Evolutionary conservation across 2,797 vertebrate genomes (phyloP).

Genomic region (Propithecus perrieri): DNA sequence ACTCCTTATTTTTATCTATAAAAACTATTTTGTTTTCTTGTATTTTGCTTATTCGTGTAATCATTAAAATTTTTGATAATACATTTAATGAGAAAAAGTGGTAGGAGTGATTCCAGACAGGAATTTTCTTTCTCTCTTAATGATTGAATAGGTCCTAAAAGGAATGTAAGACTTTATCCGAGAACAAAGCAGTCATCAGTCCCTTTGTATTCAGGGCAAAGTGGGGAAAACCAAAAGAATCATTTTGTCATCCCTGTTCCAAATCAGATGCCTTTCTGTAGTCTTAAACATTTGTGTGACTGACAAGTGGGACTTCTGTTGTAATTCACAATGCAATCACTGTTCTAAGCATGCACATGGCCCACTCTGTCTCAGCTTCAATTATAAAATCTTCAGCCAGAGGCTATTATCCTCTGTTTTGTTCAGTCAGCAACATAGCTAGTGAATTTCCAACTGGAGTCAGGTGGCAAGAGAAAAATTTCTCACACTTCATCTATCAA

Average conservation of each 20-base stretch:
- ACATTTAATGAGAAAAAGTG: not conserved
- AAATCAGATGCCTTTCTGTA: constrained; percentile 60
- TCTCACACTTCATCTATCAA: not conserved
- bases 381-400: constrained; percentile 66
- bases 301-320: constrained; percentile 72
- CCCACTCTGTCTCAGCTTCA: constrained; percentile 56
- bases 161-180: constrained; percentile 54
- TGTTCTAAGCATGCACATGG: constrained; percentile 66
- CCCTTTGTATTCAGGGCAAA: constrained; percentile 60
- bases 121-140: constrained; percentile 62
- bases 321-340: constrained; percentile 60
- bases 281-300: constrained; percentile 60
- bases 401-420: constrained; percentile 58
- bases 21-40: not conserved
- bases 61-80: not conserved
- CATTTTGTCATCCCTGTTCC: constrained; percentile 67
- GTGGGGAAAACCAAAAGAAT: constrained; percentile 58
- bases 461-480: constrained; percentile 40
- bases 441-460: constrained; percentile 64
- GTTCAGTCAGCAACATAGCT: constrained; percentile 47
- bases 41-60: not conserved
- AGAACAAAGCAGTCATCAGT: constrained; percentile 60
- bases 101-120: constrained; percentile 41
- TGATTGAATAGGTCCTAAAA: constrained; percentile 43
- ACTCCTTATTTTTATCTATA: not conserved